Evolutionary conservation across 2,797 vertebrate species (phyloP), one percentile per base, ranked within the genome.

Genomic region (Notamacropus eugenii): DNA sequence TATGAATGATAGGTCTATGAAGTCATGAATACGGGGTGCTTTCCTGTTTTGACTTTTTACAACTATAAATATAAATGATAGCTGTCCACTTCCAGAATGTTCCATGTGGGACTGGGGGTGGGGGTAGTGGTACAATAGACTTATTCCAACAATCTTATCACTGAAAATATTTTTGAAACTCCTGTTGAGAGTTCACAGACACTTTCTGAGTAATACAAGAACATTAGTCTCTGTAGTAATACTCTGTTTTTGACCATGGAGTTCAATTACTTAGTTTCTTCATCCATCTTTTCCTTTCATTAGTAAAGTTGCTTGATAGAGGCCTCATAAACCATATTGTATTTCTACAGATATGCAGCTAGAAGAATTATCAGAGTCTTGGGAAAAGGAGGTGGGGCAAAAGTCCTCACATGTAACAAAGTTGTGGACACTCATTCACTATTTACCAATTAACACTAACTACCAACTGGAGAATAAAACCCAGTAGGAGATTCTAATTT

Each of bases 21-120:
- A 40, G 19, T 24, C 67, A 82, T 40, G n/a, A 46, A 16, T 74
- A 74, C 9, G 3, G 5, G 13, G 34, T 74, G 5, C 34, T 74
- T 82, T 50, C 27, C 12, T 87, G 8, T 50, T 87, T 6, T 87
- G 40, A 3, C 22, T 82, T 46, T 82, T 82, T 46, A 46, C 40
- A 46, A 46, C 9, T 46, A 82, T 82, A 27, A 82, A 82, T 82
- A 46, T 40, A 11, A 3, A 74, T 40, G 19, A 40, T 40, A 24
- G 40, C 24, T 74, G 67, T 12, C n/a, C n/a, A 22, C n/a, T 40
- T 74, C 67, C 22, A 74, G n/a, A 82, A 82, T 46, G n/a, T 82
- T 6, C n/a, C 0, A 40, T 24, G 19, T 16, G n/a, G 8, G 29
- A 0, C 4, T 1, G 13, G 31, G 59, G 8, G 0, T 27, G 6